Conservation (phyloP, 2,113 vertebrate genomes). For the Stigmatopora nigra region DNA sequence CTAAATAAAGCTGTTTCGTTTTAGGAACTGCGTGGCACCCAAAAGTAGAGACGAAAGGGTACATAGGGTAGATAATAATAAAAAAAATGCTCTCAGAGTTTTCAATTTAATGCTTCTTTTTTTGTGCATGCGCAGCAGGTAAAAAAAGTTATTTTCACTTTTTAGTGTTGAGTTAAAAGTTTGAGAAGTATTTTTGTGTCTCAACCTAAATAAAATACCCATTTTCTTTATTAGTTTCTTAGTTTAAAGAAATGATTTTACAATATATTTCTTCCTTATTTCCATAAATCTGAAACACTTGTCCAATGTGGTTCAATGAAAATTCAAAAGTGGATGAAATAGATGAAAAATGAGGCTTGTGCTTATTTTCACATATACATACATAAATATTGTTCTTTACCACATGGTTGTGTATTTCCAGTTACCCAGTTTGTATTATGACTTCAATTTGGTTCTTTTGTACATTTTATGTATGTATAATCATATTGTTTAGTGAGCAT, state of each 20-base stretch:
- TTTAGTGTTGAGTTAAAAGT: too few relatives aligned
- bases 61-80: not conserved
- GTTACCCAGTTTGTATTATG: not conserved
- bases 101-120: not conserved
- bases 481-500: conserved; percentile 7
- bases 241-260: not conserved
- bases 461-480: conserved; percentile 8
- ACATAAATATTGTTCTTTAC: not conserved
- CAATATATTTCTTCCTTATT: not conserved
- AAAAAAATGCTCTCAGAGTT: not conserved
- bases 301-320: conserved; percentile 10
- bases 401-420: not conserved
- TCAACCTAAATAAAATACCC: too few relatives aligned
- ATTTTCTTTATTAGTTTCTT: too few relatives aligned
- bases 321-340: conserved; percentile 8
- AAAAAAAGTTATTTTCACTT: not conserved
- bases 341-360: conserved; percentile 23
- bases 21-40: not conserved
- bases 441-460: not conserved
- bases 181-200: too few relatives aligned
- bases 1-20: not conserved
- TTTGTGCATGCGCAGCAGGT: not conserved
- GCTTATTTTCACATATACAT: not conserved
- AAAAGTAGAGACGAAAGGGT: not conserved
- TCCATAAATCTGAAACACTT: conserved; percentile 31